Conservation (phyloP, 37 sponge, comb jelly and placozoan genomes). For the Oscarella lobularis region DNA sequence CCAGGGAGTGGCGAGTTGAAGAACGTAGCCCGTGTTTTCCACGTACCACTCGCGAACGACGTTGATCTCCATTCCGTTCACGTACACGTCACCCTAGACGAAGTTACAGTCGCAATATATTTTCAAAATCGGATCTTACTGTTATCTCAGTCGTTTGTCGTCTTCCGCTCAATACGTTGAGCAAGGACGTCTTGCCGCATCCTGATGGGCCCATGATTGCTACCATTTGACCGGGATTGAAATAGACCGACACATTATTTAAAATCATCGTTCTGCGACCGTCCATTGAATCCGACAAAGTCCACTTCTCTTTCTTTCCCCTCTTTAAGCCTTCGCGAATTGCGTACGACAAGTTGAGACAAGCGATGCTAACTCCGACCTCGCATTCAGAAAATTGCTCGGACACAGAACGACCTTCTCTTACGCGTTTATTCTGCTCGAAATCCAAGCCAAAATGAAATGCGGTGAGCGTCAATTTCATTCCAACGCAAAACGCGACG, state of each 20-base stretch:
- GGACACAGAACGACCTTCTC: no score
- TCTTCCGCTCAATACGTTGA: conserved; percentile 54
- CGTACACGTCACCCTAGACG: conserved; percentile 22
- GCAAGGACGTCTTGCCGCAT: conserved; percentile 68
- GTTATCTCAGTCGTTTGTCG: conserved; percentile 14
- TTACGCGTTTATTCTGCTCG: no score
- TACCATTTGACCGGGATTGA: conserved; percentile 73
- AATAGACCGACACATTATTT: conserved; percentile 48
- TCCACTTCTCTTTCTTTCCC: no score
- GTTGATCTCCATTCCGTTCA: conserved; percentile 18
- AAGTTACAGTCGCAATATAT: conserved; percentile 5
- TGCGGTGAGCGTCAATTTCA: no score
- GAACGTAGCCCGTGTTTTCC: conserved; percentile 6
- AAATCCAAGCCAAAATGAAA: no score
- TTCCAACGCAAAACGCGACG: no score
- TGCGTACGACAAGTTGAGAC: background rate
- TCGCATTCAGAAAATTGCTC: no score
- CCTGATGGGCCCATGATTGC: conserved; percentile 90
- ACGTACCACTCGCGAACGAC: conserved; percentile 8
- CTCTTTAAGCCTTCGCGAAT: no score
- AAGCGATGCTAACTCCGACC: background rate
- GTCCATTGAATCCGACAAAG: no score
- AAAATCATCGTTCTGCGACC: conserved; percentile 30
- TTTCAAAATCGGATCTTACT: conserved; percentile 54
- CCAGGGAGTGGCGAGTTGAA: background rate